phyloP scores from a whole-genome alignment of 1,140 invertebrate species.

The Acromyrmex heyeri region DNA sequence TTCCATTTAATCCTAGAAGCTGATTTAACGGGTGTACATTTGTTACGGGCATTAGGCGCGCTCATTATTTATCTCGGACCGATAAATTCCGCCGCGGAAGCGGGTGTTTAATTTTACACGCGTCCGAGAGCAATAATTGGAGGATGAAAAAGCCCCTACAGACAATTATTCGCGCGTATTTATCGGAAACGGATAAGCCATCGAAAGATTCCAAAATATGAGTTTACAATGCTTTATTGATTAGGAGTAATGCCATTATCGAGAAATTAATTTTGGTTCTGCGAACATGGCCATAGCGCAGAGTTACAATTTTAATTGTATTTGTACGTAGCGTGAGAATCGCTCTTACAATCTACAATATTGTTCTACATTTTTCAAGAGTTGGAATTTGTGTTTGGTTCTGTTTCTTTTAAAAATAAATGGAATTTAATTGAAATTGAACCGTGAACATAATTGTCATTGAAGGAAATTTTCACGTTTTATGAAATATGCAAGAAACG shows the following conservation, averaged over 20 bases:
- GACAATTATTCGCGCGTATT: conserved; percentile 54
- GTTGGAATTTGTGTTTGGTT: not conserved
- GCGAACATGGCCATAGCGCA: not conserved
- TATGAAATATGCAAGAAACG: not conserved
- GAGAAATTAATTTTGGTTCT: conserved; percentile 34
- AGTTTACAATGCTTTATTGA: conserved; percentile 44
- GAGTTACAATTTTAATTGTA: conserved; percentile 17
- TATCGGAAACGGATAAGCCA: conserved; percentile 58
- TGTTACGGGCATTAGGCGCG: conserved; percentile 54
- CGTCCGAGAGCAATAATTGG: conserved; percentile 54
- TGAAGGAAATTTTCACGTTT: not conserved
- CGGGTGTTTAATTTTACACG: conserved; percentile 61
- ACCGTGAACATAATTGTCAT: not conserved
- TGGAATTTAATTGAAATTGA: not conserved
- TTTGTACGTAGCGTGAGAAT: not conserved
- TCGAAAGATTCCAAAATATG: conserved; percentile 42
- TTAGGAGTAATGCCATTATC: conserved; percentile 49
- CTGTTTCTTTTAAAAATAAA: not conserved
- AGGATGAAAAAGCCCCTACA: conserved; percentile 39
- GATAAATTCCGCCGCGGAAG: conserved; percentile 48
- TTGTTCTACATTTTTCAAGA: not conserved
- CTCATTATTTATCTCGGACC: conserved; percentile 59
- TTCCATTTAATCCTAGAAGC: conserved; percentile 64
- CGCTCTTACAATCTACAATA: not conserved
- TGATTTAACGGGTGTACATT: conserved; percentile 65